A percentile compares a stretch with the other conserved stretches of the same genome.
These are phyloP conservation scores for Drosophila grimshawi DNA, from an alignment of 1,140 invertebrate species.

Conservation along the genomic window DNA sequence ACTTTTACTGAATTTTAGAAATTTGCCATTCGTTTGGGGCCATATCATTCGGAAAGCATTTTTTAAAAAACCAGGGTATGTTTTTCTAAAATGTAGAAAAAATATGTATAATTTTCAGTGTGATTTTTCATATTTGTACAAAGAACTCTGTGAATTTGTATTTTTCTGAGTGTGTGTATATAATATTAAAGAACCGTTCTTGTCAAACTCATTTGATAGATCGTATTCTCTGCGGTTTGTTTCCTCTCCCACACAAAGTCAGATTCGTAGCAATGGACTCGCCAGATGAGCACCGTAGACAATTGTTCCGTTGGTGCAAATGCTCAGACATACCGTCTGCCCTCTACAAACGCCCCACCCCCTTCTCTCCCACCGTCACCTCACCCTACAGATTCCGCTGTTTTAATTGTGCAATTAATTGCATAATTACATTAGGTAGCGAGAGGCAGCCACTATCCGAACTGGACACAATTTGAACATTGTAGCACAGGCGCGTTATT, in stretches of 20 bases:
- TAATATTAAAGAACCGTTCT: slow-evolving; percentile 23
- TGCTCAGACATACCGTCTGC: too few species aligned
- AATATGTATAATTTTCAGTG: slow-evolving; percentile 5
- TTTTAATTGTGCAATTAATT: slow-evolving; percentile 69
- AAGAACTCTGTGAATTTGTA: not conserved
- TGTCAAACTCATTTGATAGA: slow-evolving; percentile 35
- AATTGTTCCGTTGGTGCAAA: too few species aligned
- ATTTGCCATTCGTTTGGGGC: too few species aligned
- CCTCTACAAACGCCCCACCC: too few species aligned
- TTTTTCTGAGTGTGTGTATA: too few species aligned
- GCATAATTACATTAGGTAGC: slow-evolving; percentile 58
- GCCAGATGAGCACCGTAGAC: too few species aligned
- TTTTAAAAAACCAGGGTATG: too few species aligned
- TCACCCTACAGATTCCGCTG: not conserved
- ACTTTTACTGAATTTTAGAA: slow-evolving; percentile 11
- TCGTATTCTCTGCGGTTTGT: not conserved
- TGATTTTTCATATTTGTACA: not conserved
- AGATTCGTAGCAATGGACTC: too few species aligned
- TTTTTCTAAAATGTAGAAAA: too few species aligned
- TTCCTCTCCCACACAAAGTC: too few species aligned
- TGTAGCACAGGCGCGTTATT: not conserved
- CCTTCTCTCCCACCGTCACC: too few species aligned
- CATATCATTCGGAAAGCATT: too few species aligned
- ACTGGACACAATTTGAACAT: not conserved
- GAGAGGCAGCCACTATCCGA: not conserved